These are phyloP conservation scores for Allacma fusca DNA, from an alignment of 2,888 invertebrate genomes.

Conservation along the genomic window DNA sequence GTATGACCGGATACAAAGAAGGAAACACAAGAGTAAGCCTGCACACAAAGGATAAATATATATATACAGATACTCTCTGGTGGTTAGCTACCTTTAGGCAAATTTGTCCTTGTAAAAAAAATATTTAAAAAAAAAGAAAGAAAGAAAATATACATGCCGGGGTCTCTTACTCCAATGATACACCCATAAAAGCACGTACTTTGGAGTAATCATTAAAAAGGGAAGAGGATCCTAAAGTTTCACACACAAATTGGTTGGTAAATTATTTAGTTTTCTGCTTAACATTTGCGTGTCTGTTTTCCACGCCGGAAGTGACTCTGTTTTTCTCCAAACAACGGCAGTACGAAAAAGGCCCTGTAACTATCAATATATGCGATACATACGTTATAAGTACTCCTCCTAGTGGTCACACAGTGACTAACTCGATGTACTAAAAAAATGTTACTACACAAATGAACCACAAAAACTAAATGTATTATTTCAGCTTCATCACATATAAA, in stretches of 20 bases:
- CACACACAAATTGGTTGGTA: constrained; percentile 47
- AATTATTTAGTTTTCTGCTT: constrained; percentile 44
- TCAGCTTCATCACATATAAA: background rate
- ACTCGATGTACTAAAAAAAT: no score
- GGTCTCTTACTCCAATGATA: no score
- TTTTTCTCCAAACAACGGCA: constrained; percentile 35
- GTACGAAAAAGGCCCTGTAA: background rate
- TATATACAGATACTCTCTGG: no score
- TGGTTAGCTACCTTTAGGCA: no score
- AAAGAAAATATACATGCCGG: background rate
- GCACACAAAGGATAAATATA: no score
- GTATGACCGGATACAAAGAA: no score
- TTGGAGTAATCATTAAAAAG: background rate
- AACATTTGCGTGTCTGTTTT: constrained; percentile 45
- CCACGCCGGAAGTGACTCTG: constrained; percentile 48
- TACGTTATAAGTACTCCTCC: no score
- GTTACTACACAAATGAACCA: background rate
- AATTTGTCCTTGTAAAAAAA: background rate
- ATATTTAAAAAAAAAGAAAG: background rate
- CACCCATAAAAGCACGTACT: background rate
- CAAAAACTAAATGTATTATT: background rate
- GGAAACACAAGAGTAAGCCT: no score
- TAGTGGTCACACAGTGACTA: no score
- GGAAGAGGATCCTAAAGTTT: constrained; percentile 16
- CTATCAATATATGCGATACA: no score